Conservation (phyloP, 2,113 vertebrate species). For the Microcebus tavaratra region DNA sequence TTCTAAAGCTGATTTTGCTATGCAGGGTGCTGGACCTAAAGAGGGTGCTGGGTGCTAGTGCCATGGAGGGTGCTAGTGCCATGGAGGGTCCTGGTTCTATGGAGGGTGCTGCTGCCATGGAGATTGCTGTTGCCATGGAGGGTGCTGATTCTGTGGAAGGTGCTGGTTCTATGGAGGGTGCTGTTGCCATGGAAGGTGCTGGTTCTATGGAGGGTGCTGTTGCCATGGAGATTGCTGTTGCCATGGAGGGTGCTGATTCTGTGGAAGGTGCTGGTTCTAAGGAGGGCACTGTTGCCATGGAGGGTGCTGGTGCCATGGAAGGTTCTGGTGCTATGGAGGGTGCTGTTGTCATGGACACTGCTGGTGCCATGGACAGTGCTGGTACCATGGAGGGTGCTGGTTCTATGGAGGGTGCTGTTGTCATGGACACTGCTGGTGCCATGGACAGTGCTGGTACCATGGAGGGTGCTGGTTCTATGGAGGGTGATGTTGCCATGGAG, state of each 20-base stretch:
- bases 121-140: background rate
- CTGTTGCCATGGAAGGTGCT: too few species aligned
- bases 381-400: too few species aligned
- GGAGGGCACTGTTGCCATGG: background rate
- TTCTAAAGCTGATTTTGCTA: background rate
- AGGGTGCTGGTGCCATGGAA: background rate
- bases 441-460: too few species aligned
- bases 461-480: background rate
- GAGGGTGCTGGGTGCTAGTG: background rate
- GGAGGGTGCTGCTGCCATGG: background rate
- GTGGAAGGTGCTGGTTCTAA: background rate
- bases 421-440: background rate
- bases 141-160: background rate
- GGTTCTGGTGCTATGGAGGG: too few species aligned
- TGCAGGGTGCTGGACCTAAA: background rate
- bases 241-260: background rate
- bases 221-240: accelerated
- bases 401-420: background rate
- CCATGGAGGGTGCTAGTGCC: background rate
- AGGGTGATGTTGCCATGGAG: accelerated
- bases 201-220: background rate
- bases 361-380: background rate
- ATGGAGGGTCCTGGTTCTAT: background rate
- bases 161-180: background rate
- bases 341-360: background rate